phyloP scores from a whole-genome alignment of 92 coral and sea anemone genomes.

The Epizoanthus rinbou region DNA sequence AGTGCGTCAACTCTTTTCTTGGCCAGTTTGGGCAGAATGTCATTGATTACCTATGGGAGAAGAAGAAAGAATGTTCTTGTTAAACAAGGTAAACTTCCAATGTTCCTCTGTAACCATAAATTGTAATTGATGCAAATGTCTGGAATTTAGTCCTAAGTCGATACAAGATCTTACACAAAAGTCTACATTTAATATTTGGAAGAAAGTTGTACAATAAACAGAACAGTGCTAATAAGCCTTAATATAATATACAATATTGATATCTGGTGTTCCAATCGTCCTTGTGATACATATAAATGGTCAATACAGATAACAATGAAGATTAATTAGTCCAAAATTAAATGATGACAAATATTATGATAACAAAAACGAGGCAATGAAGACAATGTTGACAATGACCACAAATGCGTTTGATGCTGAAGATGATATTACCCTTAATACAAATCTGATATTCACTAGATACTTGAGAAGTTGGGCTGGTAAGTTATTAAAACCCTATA shows the following conservation, averaged over 20 bases:
- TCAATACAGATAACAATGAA: not conserved
- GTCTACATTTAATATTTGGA: no score
- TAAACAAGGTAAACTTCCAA: not conserved
- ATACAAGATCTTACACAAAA: no score
- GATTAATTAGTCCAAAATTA: not conserved
- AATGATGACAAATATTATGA: no score
- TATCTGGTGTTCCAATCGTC: no score
- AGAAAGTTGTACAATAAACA: no score
- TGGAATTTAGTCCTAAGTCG: no score
- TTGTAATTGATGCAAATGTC: not conserved
- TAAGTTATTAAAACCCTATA: no score
- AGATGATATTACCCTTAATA: no score
- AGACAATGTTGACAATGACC: not conserved
- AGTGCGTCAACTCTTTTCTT: constrained; percentile 84
- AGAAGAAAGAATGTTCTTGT: not conserved
- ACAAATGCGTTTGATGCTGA: no score
- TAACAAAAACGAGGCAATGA: not conserved
- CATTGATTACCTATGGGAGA: constrained; percentile 80
- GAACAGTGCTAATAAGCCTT: no score
- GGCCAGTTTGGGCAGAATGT: constrained; percentile 93
- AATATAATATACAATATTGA: not conserved
- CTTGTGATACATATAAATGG: not conserved
- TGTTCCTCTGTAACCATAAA: not conserved
- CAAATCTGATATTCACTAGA: no score
- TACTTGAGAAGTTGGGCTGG: no score